Conservation (phyloP, 1,140 invertebrate species). For the Cardiocondyla obscurior region DNA sequence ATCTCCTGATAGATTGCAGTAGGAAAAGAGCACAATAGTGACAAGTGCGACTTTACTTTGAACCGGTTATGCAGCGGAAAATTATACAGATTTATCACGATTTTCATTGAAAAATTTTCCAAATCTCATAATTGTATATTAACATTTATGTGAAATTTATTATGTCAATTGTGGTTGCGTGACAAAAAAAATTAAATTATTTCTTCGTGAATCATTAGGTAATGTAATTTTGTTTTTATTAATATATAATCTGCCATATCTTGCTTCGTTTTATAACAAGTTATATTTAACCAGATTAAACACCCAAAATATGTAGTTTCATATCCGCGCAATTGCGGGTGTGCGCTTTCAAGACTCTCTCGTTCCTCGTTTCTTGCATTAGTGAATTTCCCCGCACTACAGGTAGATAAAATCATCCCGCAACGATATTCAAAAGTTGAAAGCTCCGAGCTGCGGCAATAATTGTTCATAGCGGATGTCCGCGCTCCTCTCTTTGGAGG, state of each 20-base stretch:
- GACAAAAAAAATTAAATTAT: background rate
- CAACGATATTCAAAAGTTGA: constrained; percentile 45
- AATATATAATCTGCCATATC: background rate
- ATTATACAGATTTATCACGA: constrained; percentile 13
- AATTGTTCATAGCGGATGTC: constrained; percentile 49
- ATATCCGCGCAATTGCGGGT: background rate
- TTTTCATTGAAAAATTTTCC: background rate
- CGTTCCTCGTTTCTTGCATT: constrained; percentile 20
- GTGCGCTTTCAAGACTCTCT: constrained; percentile 13
- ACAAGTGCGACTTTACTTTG: constrained; percentile 22
- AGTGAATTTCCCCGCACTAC: constrained; percentile 18
- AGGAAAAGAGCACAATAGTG: background rate
- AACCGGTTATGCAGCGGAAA: background rate
- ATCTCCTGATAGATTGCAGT: constrained; percentile 44
- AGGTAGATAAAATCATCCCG: constrained; percentile 24
- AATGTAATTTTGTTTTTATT: background rate
- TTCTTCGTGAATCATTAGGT: background rate
- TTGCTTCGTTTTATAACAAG: background rate
- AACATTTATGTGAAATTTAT: background rate
- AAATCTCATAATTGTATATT: background rate
- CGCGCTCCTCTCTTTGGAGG: background rate
- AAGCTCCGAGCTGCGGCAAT: constrained; percentile 37
- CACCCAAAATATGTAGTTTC: background rate
- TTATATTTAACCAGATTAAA: constrained; percentile 18
- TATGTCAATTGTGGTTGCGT: background rate